A percentile compares a stretch with the other conserved stretches of the same genome.
Evolutionary conservation across 1,140 invertebrate species (phyloP).

Genomic region (Megalonaias nervosa): DNA sequence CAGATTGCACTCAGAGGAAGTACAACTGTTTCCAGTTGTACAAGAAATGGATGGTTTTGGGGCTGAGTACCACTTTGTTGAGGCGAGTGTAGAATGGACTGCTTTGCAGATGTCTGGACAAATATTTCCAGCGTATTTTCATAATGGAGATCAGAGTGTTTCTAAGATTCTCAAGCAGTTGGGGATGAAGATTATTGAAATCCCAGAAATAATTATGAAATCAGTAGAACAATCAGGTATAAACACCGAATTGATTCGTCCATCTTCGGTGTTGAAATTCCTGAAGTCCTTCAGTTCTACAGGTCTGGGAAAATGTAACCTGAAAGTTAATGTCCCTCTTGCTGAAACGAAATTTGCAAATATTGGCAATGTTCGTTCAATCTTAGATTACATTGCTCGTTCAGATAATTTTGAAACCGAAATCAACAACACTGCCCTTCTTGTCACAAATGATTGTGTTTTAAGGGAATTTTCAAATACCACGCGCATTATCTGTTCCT

Average conservation of each 20-base stretch:
- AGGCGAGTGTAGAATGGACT: neutral
- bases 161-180: constrained; percentile 14
- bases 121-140: neutral
- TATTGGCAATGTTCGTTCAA: neutral
- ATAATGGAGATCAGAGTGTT: neutral
- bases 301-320: constrained; percentile 2
- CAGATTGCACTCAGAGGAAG: neutral
- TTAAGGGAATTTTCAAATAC: neutral
- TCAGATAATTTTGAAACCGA: neutral
- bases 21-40: neutral
- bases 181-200: constrained; percentile 33
- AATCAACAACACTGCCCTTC: constrained; percentile 1
- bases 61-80: neutral
- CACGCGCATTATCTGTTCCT: neutral
- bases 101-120: neutral
- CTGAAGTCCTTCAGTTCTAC: constrained; percentile 14
- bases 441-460: constrained; percentile 20
- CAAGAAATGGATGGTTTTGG: neutral
- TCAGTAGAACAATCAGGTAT: constrained; percentile 14
- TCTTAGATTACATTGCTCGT: neutral
- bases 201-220: constrained; percentile 8
- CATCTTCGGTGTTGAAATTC: constrained; percentile 21
- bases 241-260: neutral
- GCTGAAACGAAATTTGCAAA: constrained; percentile 7
- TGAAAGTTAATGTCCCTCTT: constrained; percentile 8